A percentile compares a stretch with the other conserved stretches of the same genome.
phyloP scores from a whole-genome alignment of 2,113 vertebrate species.

The Leptobrachium leishanense region DNA sequence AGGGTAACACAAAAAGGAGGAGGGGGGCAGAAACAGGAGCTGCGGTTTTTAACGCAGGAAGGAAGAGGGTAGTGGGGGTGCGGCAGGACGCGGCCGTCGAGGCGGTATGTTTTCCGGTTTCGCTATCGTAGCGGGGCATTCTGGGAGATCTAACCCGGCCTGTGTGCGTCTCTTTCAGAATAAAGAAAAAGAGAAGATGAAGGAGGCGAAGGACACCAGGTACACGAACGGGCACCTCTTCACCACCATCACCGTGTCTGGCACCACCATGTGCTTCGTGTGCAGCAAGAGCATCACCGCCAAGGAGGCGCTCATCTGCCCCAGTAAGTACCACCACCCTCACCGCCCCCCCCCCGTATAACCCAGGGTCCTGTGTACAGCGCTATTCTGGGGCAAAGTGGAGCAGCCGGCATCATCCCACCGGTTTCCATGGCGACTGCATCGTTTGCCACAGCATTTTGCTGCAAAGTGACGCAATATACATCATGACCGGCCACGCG shows the following conservation, averaged over 20 bases:
- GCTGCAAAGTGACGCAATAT: too few relatives aligned
- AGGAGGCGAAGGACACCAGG: conserved; percentile 82
- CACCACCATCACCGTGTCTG: conserved; percentile 87
- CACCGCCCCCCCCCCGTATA: too few relatives aligned
- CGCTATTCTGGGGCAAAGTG: too few relatives aligned
- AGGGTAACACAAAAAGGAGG: too few relatives aligned
- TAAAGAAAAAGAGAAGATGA: conserved; percentile 85
- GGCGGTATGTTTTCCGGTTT: background rate
- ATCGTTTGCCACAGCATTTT: too few relatives aligned
- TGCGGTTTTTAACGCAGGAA: background rate
- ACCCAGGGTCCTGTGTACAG: too few relatives aligned
- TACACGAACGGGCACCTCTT: conserved; percentile 90
- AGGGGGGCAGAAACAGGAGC: too few relatives aligned
- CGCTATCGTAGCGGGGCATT: background rate
- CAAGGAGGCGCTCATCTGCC: conserved; percentile 91
- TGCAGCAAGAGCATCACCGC: conserved; percentile 94
- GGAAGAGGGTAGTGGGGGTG: background rate
- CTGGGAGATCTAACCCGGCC: background rate
- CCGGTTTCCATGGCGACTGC: too few relatives aligned
- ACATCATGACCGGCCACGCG: too few relatives aligned
- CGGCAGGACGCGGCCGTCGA: background rate
- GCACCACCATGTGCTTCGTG: conserved; percentile 89
- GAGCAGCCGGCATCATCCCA: too few relatives aligned
- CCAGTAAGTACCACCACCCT: conserved; percentile 71
- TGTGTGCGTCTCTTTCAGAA: conserved; percentile 62